Evolutionary conservation across 2,113 vertebrate genomes (phyloP).

Genomic region (Melanostigma gelatinosum): DNA sequence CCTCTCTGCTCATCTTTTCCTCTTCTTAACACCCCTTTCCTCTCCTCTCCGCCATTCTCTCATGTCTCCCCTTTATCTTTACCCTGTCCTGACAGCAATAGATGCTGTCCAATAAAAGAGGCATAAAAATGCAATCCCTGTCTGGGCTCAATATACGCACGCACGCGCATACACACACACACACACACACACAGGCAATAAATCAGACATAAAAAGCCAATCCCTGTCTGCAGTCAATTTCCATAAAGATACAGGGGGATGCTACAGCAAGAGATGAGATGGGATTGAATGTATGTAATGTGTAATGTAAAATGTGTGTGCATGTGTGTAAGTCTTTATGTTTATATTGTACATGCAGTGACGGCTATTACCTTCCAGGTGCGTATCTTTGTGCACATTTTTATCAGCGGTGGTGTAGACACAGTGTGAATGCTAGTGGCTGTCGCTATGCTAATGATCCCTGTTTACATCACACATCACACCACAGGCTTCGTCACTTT

Average conservation of each 20-base stretch:
- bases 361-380: constrained; percentile 38
- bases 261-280: constrained; percentile 39
- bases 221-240: constrained; percentile 76
- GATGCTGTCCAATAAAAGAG: constrained; percentile 72
- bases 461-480: constrained; percentile 76
- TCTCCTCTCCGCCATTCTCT: neutral
- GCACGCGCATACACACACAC: constrained; percentile 25
- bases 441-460: constrained; percentile 74
- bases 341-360: constrained; percentile 28
- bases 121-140: constrained; percentile 73
- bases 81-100: constrained; percentile 64
- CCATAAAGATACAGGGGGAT: constrained; percentile 71
- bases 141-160: constrained; percentile 60
- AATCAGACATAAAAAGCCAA: constrained; percentile 77
- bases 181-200: constrained; percentile 36
- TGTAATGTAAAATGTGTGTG: constrained; percentile 47
- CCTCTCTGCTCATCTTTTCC: neutral
- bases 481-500: constrained; percentile 61
- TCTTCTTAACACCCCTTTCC: neutral
- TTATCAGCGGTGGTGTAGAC: constrained; percentile 59
- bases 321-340: constrained; percentile 33
- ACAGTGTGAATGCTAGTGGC: constrained; percentile 58
- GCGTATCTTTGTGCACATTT: constrained; percentile 7
- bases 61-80: constrained; percentile 16
- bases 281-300: constrained; percentile 53